Evolutionary conservation across 2,113 vertebrate genomes (phyloP).

Genomic region (Rana temporaria): DNA sequence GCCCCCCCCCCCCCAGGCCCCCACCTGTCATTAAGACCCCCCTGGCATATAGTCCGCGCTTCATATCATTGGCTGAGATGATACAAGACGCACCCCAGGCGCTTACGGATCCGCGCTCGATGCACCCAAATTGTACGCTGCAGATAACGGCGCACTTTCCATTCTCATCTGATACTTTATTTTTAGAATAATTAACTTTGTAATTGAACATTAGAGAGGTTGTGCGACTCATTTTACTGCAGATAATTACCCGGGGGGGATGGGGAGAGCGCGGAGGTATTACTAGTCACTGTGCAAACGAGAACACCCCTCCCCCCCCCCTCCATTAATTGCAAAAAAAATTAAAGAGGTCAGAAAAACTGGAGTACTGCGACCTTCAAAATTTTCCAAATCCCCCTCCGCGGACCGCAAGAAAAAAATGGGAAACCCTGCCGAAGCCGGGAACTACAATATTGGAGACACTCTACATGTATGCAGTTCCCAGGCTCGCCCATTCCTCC

Average conservation of each 20-base stretch:
- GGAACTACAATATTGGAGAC: too few relatives aligned
- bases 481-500: too few relatives aligned
- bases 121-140: background rate
- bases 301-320: slow-evolving; percentile 1
- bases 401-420: too few relatives aligned
- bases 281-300: background rate
- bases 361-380: background rate
- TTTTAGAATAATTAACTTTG: slow-evolving; percentile 48
- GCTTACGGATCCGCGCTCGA: background rate
- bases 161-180: background rate
- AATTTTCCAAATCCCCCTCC: background rate
- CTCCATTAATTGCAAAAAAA: slow-evolving; percentile 17
- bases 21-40: too few relatives aligned
- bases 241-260: slow-evolving; percentile 28
- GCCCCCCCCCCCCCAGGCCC: too few relatives aligned
- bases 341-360: background rate
- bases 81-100: too few relatives aligned
- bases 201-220: slow-evolving; percentile 31
- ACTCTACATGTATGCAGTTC: too few relatives aligned
- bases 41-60: too few relatives aligned
- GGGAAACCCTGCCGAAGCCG: too few relatives aligned
- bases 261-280: background rate
- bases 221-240: slow-evolving; percentile 1
- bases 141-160: background rate
- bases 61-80: too few relatives aligned